Evolutionary conservation across 2,888 invertebrate species (phyloP).

Genomic region (Cantharis rufa): DNA sequence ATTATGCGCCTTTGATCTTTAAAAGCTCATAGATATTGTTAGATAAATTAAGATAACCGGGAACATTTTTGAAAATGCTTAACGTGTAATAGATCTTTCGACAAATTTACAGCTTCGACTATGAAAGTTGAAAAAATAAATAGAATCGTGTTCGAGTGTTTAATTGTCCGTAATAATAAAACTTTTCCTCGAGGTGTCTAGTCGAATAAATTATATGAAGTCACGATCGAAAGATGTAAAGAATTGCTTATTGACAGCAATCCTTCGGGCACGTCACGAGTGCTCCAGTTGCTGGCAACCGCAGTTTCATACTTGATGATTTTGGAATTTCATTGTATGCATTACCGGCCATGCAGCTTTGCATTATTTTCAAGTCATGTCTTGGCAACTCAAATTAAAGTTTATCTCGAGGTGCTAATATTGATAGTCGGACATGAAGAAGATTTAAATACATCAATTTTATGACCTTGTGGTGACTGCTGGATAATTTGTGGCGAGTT

Average conservation of each 20-base stretch:
- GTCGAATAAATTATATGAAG: constrained; percentile 31
- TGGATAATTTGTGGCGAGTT: background rate
- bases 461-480: background rate
- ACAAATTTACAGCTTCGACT: constrained; percentile 11
- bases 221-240: constrained; percentile 29
- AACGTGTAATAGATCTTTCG: background rate
- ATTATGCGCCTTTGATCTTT: background rate
- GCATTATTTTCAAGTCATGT: background rate
- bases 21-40: background rate
- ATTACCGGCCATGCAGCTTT: background rate
- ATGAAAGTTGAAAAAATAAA: constrained; percentile 8
- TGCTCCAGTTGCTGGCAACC: constrained; percentile 26
- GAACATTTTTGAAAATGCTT: constrained; percentile 1
- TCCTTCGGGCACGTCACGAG: constrained; percentile 34
- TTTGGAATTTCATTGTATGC: background rate
- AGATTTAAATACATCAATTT: background rate
- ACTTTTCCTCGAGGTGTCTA: constrained; percentile 32
- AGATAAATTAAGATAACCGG: background rate
- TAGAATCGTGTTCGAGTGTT: constrained; percentile 13
- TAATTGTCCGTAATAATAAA: constrained; percentile 29
- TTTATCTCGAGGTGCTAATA: background rate
- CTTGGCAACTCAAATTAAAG: background rate
- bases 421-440: background rate
- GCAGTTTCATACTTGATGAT: constrained; percentile 4
- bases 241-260: constrained; percentile 28